A percentile compares a stretch with the other conserved stretches of the same genome.
phyloP scores from a whole-genome alignment of 1,140 invertebrate species.

The Bombyx mandarina region DNA sequence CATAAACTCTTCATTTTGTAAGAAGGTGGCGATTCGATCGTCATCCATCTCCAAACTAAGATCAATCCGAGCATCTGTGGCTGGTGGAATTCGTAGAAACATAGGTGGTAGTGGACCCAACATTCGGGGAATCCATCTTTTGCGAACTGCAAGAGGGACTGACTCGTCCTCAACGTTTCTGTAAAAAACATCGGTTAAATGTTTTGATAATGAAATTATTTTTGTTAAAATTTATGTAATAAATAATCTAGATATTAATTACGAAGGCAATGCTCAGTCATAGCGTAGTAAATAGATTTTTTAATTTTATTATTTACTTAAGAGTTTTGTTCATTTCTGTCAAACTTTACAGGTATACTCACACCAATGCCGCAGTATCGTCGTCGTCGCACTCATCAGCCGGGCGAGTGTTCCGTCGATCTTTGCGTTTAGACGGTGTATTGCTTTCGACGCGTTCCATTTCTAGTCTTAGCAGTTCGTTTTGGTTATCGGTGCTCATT shows the following conservation, averaged over 20 bases:
- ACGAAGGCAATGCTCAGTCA: neutral
- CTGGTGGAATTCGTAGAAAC: conserved; percentile 79
- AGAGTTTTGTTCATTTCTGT: neutral
- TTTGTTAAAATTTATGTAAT: neutral
- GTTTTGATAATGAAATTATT: neutral
- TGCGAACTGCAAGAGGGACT: conserved; percentile 49
- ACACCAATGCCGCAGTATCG: conserved; percentile 57
- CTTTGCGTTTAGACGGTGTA: conserved; percentile 39
- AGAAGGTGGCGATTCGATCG: conserved; percentile 87
- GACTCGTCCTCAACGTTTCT: conserved; percentile 54
- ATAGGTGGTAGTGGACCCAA: conserved; percentile 84
- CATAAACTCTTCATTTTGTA: conserved; percentile 95
- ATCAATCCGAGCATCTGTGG: conserved; percentile 53
- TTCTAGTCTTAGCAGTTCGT: conserved; percentile 81
- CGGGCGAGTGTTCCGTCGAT: conserved; percentile 25
- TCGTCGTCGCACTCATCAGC: conserved; percentile 42
- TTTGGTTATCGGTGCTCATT: conserved; percentile 91
- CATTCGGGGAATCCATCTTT: conserved; percentile 86
- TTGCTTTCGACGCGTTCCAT: conserved; percentile 74
- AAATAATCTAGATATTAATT: neutral
- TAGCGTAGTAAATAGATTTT: too few relatives aligned
- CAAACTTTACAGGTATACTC: conserved; percentile 19
- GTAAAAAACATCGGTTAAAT: conserved; percentile 19
- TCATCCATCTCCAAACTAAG: conserved; percentile 72
- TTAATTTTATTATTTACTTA: neutral